A percentile compares a stretch with the other conserved stretches of the same genome.
Evolutionary conservation across 2,797 vertebrate genomes (phyloP).

Genomic region (Lithobates pipiens): DNA sequence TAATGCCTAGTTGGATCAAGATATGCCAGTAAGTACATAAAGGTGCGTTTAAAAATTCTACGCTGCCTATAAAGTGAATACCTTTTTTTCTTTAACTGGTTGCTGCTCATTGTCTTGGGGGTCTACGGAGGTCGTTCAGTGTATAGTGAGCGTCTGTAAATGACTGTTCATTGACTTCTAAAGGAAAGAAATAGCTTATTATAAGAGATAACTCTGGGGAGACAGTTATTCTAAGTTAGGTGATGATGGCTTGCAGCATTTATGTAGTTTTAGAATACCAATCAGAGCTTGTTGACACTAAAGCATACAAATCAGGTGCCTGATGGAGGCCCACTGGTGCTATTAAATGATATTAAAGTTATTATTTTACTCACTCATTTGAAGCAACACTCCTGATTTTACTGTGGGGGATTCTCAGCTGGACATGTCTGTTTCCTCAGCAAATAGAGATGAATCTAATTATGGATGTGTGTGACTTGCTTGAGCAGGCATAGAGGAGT

Average conservation of each 20-base stretch:
- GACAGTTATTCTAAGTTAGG: constrained; percentile 54
- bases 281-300: constrained; percentile 57
- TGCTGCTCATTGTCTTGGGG: constrained; percentile 36
- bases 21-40: background rate
- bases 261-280: constrained; percentile 56
- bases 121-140: constrained; percentile 37
- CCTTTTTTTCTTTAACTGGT: constrained; percentile 1
- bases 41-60: constrained; percentile 3
- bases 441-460: constrained; percentile 58
- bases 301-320: constrained; percentile 63
- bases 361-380: constrained; percentile 59
- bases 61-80: constrained; percentile 5
- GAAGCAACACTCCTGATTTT: constrained; percentile 48
- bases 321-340: constrained; percentile 53
- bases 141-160: constrained; percentile 42
- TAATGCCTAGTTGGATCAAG: background rate
- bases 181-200: constrained; percentile 52
- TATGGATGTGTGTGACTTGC: constrained; percentile 43
- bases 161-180: constrained; percentile 39
- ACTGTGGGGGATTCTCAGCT: constrained; percentile 51
- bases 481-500: constrained; percentile 30
- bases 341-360: constrained; percentile 61
- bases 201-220: constrained; percentile 56
- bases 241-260: constrained; percentile 59
- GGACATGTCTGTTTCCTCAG: constrained; percentile 52